Evolutionary conservation across 2,113 vertebrate genomes (phyloP), one percentile per base, ranked within the genome.

Genomic region (Trinectes maculatus): DNA sequence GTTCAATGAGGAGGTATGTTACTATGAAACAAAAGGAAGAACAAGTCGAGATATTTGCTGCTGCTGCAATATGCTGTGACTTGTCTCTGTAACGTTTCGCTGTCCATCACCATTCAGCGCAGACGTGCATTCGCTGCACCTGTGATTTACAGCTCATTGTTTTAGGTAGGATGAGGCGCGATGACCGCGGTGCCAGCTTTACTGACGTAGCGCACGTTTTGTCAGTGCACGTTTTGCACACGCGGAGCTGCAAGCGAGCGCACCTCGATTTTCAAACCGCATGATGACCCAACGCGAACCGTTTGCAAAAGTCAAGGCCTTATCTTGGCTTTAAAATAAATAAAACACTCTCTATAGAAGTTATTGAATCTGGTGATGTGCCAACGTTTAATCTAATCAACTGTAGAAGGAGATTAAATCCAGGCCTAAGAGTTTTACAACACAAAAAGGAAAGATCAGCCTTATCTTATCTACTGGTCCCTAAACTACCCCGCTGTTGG

Each of bases 321-420:
- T 77, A 84, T 87, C 74, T 70, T 0, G 0, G 51, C 18, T 62
- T 64, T 46, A 53, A 18, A 70, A 61, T 55, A 62, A 85, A 86
- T 82, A 57, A 53, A 87, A 83, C 55, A 39, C 79, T 77, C 55
- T 7, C 46, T 55, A 43, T 49, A 40, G 34, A 53, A 25, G 57
- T 59, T 77, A 65, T 74, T 83, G 51, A 79, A 73, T 55, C 54
- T 85, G 71, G 66, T 65, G 26, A 70, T 29, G 13, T 74, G 79
- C 74, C 83, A 71, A 44, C 19, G 39, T 40, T 43, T 67, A 67
- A 87, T 88, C 86, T 90, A 78, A 88, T 88, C 86, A 71, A 8
- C 26, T 31, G 56, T 42, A 72, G 60, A 37, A 74, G 21, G 49
- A 75, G 25, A 66, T 11, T 63, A 44, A 64, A 59, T 37, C 11